Base-by-base conservation (phyloP, 2,888 invertebrate genomes). In the Palloptera scutellata region DNA sequence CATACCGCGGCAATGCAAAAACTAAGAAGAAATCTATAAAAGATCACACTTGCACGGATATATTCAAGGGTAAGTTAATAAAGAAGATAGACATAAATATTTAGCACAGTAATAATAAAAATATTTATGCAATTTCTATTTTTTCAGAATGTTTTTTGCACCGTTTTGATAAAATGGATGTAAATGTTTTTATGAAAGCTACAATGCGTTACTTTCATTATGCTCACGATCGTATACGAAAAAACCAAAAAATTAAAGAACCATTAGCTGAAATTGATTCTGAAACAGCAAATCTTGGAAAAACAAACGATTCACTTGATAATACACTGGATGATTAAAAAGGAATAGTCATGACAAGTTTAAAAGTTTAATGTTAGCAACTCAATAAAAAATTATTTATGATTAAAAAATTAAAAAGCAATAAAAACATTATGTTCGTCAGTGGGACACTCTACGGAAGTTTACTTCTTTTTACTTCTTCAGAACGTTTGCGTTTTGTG, bases 181-280 rank as follows among this genome's bases (percentile, higher is more conserved):
- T 42, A 1, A 43, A 17, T 9, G 61, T 66, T 30, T 68, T 66
- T 30, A 53, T 63, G 59, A 65, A 61, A 45, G 64, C 66, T 13
- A 70, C 67, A 15, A 67, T 70, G 68, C 66, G 67, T 8, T 68
- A 66, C 13, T 68, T 70, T 53, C 65, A 70, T 41, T 70, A 70
- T 48, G 66, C 60, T 0, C 67, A 70, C 51, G 67, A 70, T 61
- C 70, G 68, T 1, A 41, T 45, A 17, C 45, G 67, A 12, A 64
- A 55, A 17, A 64, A 54, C 6, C 30, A 30, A 30, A 30, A 30
- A 30, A 30, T 30, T 6, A 30, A 30, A 30, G 30, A 30, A 30
- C 30, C 30, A 30, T 30, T 30, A 30, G 30, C 30, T 30, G 30
- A 30, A 30, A 30, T 30, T 30, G 30, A 30, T 4, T 30, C 6